Conservation (phyloP, 2,888 invertebrate genomes). For the Lysandra coridon region DNA sequence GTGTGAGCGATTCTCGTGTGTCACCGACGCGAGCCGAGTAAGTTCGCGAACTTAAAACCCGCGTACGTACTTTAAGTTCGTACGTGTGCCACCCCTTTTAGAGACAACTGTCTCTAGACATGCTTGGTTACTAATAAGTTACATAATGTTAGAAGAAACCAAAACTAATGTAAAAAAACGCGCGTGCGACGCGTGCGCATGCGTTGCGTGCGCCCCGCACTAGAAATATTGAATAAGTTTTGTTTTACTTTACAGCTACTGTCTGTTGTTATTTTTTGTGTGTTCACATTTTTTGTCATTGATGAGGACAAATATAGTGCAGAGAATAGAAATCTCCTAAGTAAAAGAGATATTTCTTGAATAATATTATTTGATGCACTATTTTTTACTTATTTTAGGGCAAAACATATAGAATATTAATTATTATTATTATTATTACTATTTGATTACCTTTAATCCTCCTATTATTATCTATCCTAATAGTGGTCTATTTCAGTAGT, state of each 20-base stretch:
- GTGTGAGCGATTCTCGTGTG: no score
- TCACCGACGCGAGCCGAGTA: no score
- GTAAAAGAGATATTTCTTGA: no score
- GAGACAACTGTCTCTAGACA: background rate
- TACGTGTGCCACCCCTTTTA: background rate
- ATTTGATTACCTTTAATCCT: no score
- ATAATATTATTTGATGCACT: no score
- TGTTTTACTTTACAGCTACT: background rate
- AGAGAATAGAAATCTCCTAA: background rate
- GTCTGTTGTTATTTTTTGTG: background rate
- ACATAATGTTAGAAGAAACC: background rate
- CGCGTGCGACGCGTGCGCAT: background rate
- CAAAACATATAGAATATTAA: no score
- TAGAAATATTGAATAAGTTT: slow-evolving; percentile 7
- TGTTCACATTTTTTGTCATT: background rate
- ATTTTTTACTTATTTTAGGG: no score
- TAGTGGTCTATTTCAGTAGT: no score
- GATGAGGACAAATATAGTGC: background rate
- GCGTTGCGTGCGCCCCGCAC: background rate
- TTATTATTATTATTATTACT: no score
- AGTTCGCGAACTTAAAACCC: no score
- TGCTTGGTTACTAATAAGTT: background rate
- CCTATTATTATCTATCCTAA: no score
- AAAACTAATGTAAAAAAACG: background rate
- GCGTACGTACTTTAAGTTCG: no score